Conservation (phyloP, 2,113 vertebrate genomes). For the human (Homo sapiens) region DNA sequence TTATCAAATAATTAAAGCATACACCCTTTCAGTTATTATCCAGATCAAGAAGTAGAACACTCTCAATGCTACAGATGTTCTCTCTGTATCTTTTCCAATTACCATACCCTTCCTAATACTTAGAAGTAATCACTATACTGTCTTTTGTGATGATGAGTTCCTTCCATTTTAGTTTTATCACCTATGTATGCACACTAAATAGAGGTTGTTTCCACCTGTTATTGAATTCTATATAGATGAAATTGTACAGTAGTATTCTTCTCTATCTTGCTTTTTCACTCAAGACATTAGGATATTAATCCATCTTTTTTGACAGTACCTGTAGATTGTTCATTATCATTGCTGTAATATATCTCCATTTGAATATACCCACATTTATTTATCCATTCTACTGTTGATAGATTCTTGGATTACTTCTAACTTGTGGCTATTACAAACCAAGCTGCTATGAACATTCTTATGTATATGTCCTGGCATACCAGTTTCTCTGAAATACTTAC, state of each 20-base stretch:
- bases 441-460: neutral
- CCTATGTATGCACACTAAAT: neutral
- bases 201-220: neutral
- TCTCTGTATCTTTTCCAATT: neutral
- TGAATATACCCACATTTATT: neutral
- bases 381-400: neutral
- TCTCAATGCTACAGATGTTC: neutral
- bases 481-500: neutral
- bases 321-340: neutral
- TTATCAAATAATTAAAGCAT: neutral
- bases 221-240: neutral
- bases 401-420: neutral
- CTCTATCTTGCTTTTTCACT: neutral
- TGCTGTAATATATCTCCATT: neutral
- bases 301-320: neutral
- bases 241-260: neutral
- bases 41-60: slow-evolving; percentile 5
- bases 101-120: neutral
- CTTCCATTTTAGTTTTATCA: neutral
- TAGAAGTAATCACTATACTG: neutral
- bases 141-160: neutral
- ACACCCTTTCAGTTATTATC: neutral
- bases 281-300: neutral
- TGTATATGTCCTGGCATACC: neutral
- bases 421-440: neutral